Evolutionary conservation across 2,888 invertebrate genomes (phyloP).

Genomic region (Drosophila parthenogenetica): DNA sequence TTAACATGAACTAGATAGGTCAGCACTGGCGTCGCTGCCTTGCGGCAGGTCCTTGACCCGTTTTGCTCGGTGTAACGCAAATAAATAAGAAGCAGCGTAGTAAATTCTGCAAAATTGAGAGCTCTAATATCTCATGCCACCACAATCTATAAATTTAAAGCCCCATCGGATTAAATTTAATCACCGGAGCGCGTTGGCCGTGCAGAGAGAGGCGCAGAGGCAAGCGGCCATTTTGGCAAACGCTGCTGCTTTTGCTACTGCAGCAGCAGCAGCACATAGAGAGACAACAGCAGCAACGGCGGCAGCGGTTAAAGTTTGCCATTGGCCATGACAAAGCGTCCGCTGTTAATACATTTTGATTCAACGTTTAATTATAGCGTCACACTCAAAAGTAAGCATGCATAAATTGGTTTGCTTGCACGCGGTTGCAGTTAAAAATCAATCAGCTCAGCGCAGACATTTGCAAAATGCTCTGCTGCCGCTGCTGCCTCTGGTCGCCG

Average conservation of each 20-base stretch:
- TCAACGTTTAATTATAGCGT: slow-evolving; percentile 47
- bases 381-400: slow-evolving; percentile 14
- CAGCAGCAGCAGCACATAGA: slow-evolving; percentile 25
- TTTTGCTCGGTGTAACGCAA: slow-evolving; percentile 27
- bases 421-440: slow-evolving; percentile 70
- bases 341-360: slow-evolving; percentile 16
- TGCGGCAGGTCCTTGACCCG: slow-evolving; percentile 58
- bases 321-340: slow-evolving; percentile 55
- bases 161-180: slow-evolving; percentile 62
- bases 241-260: slow-evolving; percentile 24
- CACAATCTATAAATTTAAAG: slow-evolving; percentile 47
- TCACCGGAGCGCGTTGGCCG: slow-evolving; percentile 45
- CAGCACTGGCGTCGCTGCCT: slow-evolving; percentile 15
- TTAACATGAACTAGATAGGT: slow-evolving; percentile 18
- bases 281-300: slow-evolving; percentile 14
- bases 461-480: slow-evolving; percentile 69
- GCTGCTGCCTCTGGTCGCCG: slow-evolving; percentile 21
- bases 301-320: slow-evolving; percentile 42
- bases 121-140: slow-evolving; percentile 36
- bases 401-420: slow-evolving; percentile 32
- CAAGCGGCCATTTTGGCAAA: slow-evolving; percentile 84
- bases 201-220: slow-evolving; percentile 50
- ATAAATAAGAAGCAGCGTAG: slow-evolving; percentile 9
- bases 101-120: slow-evolving; percentile 24
- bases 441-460: slow-evolving; percentile 71